These are phyloP conservation scores for Agrilus biguttatus DNA, from an alignment of 2,888 invertebrate species.

Conservation along the genomic window DNA sequence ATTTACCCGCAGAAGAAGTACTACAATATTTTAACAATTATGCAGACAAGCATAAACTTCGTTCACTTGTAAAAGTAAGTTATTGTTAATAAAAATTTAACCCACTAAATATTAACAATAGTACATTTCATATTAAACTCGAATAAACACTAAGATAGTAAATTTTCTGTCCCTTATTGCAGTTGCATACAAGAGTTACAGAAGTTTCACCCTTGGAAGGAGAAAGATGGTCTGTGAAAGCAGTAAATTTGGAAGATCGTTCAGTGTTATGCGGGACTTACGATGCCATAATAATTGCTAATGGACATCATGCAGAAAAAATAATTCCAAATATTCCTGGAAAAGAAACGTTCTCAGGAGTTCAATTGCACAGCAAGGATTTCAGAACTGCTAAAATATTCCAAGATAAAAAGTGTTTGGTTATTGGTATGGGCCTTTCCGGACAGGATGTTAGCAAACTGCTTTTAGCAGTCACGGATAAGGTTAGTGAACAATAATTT, in stretches of 20 bases:
- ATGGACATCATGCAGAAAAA: constrained; percentile 72
- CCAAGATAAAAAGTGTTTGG: constrained; percentile 49
- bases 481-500: constrained; percentile 21
- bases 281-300: constrained; percentile 67
- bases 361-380: constrained; percentile 60
- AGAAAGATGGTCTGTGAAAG: constrained; percentile 45
- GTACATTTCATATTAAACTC: too few species aligned
- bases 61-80: constrained; percentile 47
- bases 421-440: constrained; percentile 76
- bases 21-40: constrained; percentile 54
- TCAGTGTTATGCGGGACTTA: constrained; percentile 32
- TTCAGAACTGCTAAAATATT: constrained; percentile 61
- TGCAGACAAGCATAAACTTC: constrained; percentile 46
- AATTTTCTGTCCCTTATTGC: background rate
- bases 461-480: constrained; percentile 42
- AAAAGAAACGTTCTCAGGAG: constrained; percentile 43
- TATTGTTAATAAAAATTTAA: background rate
- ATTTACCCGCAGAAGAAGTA: constrained; percentile 50
- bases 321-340: constrained; percentile 54
- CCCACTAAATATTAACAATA: too few species aligned
- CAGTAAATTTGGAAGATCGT: constrained; percentile 38
- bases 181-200: constrained; percentile 20
- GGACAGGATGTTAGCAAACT: constrained; percentile 61
- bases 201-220: constrained; percentile 20
- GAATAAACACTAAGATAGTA: too few species aligned